Conservation (phyloP, 2,113 vertebrate genomes). For the Scartelaos histophorus region DNA sequence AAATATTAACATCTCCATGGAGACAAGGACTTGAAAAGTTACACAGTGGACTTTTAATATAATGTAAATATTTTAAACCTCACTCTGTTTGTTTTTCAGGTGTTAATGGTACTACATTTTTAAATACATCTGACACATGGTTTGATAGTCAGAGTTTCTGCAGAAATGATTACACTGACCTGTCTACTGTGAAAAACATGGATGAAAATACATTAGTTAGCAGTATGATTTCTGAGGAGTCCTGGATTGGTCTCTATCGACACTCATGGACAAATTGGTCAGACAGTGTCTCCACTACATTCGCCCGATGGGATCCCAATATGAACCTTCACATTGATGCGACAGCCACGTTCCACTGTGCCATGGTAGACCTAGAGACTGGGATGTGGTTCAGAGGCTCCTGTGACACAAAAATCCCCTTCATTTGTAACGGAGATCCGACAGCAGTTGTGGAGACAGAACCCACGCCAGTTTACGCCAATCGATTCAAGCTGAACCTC, state of each 20-base stretch:
- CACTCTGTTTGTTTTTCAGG: constrained; percentile 10
- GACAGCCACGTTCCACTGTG: background rate
- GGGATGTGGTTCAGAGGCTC: background rate
- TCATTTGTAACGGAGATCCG: constrained; percentile 26
- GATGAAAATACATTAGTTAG: constrained; percentile 13
- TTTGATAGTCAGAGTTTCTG: constrained; percentile 11
- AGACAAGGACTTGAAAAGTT: too few relatives aligned
- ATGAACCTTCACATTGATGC: fast-evolving
- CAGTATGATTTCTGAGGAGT: fast-evolving
- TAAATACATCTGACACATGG: fast-evolving
- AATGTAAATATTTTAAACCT: background rate
- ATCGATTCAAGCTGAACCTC: background rate
- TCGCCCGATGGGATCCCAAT: constrained; percentile 26
- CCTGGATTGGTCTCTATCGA: constrained; percentile 55
- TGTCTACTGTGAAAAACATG: constrained; percentile 27
- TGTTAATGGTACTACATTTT: constrained; percentile 1
- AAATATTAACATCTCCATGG: too few relatives aligned
- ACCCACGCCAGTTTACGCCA: background rate
- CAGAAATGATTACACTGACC: constrained; percentile 20
- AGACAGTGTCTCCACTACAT: constrained; percentile 6
- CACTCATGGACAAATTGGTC: constrained; percentile 37
- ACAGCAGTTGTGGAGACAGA: background rate
- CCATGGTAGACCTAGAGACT: background rate
- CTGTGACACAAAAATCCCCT: background rate
- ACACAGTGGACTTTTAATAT: background rate